A percentile compares a stretch with the other conserved stretches of the same genome.
Conservation (phyloP, 2,888 invertebrate species). For the Pammene aurita region DNA sequence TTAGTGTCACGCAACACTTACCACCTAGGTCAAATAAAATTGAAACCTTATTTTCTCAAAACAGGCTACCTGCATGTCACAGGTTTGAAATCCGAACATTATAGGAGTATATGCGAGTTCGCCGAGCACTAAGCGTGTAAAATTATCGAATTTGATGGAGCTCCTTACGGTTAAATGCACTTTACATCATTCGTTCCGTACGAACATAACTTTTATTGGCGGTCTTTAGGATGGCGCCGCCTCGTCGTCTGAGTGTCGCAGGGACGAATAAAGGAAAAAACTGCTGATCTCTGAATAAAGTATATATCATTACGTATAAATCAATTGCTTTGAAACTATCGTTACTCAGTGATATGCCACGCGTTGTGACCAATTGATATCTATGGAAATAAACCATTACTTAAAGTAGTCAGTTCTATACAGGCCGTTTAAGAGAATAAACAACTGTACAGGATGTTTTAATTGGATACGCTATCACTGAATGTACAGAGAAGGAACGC, state of each 20-base stretch:
- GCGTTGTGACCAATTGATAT: no score
- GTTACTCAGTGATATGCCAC: no score
- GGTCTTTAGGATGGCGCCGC: slow-evolving; percentile 63
- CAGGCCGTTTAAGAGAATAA: no score
- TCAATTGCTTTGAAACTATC: no score
- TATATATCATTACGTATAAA: no score
- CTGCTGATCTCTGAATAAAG: not conserved
- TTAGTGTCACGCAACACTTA: no score
- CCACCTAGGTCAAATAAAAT: no score
- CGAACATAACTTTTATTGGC: slow-evolving; percentile 66
- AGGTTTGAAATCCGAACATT: slow-evolving; percentile 37
- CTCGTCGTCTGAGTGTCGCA: slow-evolving; percentile 60
- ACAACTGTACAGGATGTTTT: no score
- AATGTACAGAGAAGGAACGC: not conserved
- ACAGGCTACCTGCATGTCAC: not conserved
- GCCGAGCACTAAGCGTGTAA: slow-evolving; percentile 46
- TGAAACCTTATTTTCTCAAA: not conserved
- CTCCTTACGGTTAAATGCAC: slow-evolving; percentile 49
- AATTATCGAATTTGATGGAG: slow-evolving; percentile 44
- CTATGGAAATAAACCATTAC: no score
- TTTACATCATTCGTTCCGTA: slow-evolving; percentile 51
- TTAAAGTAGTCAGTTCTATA: no score
- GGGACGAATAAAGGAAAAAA: slow-evolving; percentile 14
- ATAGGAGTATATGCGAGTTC: slow-evolving; percentile 42
- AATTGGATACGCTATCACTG: no score